Conservation (phyloP, 2,888 invertebrate species). For the Miltochrista miniata region DNA sequence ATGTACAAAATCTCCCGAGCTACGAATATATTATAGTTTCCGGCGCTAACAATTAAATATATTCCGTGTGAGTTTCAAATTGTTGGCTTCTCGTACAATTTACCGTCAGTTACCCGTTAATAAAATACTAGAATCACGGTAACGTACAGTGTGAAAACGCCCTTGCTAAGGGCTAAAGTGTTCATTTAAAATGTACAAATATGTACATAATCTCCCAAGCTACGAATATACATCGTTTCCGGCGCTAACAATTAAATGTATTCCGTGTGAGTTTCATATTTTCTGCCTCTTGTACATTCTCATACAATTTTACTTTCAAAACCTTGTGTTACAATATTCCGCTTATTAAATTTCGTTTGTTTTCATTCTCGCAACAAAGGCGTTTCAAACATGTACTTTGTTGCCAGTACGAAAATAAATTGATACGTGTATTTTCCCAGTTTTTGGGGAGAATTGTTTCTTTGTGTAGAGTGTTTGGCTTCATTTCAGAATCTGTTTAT, state of each 20-base stretch:
- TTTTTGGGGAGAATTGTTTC: no score
- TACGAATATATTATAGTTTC: no score
- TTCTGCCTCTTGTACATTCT: constrained; percentile 26
- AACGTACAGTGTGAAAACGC: neutral
- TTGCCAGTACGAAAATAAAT: neutral
- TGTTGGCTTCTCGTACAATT: no score
- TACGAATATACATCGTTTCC: constrained; percentile 24
- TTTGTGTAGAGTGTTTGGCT: no score
- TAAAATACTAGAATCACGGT: neutral
- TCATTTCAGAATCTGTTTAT: no score
- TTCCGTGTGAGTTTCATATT: constrained; percentile 28
- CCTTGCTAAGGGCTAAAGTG: constrained; percentile 16
- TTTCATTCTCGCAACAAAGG: neutral
- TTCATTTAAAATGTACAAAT: constrained; percentile 35
- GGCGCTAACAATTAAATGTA: constrained; percentile 38
- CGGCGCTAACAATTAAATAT: no score
- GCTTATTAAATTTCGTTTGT: constrained; percentile 20
- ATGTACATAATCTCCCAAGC: constrained; percentile 27
- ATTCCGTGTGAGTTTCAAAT: no score
- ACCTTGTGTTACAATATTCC: constrained; percentile 26
- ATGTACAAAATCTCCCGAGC: no score
- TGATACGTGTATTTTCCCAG: neutral
- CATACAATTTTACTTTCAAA: constrained; percentile 38
- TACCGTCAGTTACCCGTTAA: no score
- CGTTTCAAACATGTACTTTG: neutral